Evolutionary conservation across 2,797 vertebrate genomes (phyloP).

Genomic region (Eutrigla gurnardus): DNA sequence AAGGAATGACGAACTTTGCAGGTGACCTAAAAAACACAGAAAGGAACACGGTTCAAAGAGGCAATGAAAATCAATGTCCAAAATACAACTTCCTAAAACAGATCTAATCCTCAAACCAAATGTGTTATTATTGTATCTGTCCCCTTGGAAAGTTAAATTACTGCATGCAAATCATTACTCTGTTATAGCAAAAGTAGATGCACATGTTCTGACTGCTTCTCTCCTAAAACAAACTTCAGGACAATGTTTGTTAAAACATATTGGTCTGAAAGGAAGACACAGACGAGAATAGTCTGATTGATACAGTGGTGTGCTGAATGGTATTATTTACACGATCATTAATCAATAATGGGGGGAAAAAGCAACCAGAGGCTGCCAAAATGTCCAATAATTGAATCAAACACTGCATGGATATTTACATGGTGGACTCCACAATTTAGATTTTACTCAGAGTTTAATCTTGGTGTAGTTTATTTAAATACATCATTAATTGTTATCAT

Average conservation of each 20-base stretch:
- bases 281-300: background rate
- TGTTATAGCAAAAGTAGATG: background rate
- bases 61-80: background rate
- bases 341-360: background rate
- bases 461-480: background rate
- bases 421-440: background rate
- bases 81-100: background rate
- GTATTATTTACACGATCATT: too few relatives aligned
- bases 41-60: conserved; percentile 32
- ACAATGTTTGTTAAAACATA: background rate
- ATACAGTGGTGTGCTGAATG: background rate
- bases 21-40: conserved; percentile 86
- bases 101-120: background rate
- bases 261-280: background rate
- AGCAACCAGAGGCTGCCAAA: background rate
- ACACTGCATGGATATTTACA: background rate
- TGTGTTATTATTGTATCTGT: background rate
- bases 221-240: background rate
- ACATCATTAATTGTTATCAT: background rate
- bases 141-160: background rate
- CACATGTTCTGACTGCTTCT: background rate
- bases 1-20: conserved; percentile 84
- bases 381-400: background rate
- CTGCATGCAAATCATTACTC: background rate
- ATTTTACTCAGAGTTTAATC: background rate